Conservation (phyloP, 2,888 invertebrate species). For the Gandaritis pyraliata region DNA sequence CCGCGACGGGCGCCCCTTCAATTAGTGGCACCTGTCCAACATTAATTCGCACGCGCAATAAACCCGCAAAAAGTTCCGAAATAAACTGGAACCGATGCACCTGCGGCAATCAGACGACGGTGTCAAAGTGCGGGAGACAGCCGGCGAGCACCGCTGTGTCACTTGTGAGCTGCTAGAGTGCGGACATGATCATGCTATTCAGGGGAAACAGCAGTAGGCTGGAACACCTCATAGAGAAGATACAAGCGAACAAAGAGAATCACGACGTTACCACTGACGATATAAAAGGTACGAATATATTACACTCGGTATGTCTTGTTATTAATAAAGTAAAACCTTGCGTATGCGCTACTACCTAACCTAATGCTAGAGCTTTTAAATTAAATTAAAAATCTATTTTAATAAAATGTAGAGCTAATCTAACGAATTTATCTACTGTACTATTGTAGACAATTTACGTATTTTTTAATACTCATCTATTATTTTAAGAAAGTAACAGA, state of each 20-base stretch:
- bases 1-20: conserved; percentile 70
- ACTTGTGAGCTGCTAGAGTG: conserved; percentile 31
- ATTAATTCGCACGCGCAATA: conserved; percentile 78
- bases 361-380: not conserved
- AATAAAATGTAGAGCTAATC: not conserved
- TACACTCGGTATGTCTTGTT: not conserved
- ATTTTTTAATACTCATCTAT: too few relatives aligned
- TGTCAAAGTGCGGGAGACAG: conserved; percentile 46
- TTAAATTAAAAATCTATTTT: too few relatives aligned
- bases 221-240: conserved; percentile 93
- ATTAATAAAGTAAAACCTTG: not conserved
- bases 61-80: conserved; percentile 75
- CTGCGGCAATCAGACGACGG: conserved; percentile 64
- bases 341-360: not conserved
- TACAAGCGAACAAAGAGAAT: conserved; percentile 93
- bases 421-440: too few relatives aligned
- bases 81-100: conserved; percentile 80
- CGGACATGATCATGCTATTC: conserved; percentile 89
- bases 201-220: conserved; percentile 93
- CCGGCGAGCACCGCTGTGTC: conserved; percentile 33
- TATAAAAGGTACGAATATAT: conserved; percentile 72
- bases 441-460: too few relatives aligned
- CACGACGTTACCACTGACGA: conserved; percentile 82
- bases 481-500: too few relatives aligned
- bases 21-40: conserved; percentile 80